A percentile compares a stretch with the other conserved stretches of the same genome.
Conservation (phyloP, 2,113 vertebrate species). For the Indri indri region DNA sequence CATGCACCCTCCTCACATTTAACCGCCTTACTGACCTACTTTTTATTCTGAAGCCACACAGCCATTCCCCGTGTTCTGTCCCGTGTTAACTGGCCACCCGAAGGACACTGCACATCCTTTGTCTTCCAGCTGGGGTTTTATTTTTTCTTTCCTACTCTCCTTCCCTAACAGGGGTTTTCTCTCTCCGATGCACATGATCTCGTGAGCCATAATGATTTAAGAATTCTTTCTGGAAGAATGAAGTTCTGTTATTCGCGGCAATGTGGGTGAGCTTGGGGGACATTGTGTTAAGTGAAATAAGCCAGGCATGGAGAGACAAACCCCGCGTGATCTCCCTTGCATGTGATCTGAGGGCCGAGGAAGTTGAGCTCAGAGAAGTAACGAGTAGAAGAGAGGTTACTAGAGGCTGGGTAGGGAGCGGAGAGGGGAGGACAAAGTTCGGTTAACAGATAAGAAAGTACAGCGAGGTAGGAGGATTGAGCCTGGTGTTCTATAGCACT, state of each 20-base stretch:
- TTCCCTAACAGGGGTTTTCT: not conserved
- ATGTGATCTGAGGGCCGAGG: not conserved
- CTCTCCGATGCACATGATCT: not conserved
- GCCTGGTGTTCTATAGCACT: too few relatives aligned
- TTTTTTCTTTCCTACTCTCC: rapidly evolving
- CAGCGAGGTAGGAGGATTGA: too few relatives aligned
- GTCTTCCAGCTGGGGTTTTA: not conserved
- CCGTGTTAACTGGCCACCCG: rapidly evolving
- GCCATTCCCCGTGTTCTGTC: not conserved
- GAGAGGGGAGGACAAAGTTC: not conserved
- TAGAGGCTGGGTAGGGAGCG: too few relatives aligned
- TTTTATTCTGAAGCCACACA: not conserved
- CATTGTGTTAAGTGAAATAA: not conserved
- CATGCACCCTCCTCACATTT: not conserved
- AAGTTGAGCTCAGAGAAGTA: not conserved
- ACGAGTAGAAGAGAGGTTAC: too few relatives aligned
- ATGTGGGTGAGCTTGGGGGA: not conserved
- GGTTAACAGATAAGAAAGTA: too few relatives aligned
- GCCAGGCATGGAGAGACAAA: not conserved
- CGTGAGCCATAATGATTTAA: not conserved
- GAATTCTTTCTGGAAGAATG: not conserved
- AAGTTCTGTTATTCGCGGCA: not conserved
- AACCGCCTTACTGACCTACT: not conserved
- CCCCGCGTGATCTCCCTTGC: not conserved
- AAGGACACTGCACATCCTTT: rapidly evolving